These are phyloP conservation scores for Neolamprologus fasciatus DNA, from an alignment of 2,113 vertebrate genomes.

Conservation along the genomic window DNA sequence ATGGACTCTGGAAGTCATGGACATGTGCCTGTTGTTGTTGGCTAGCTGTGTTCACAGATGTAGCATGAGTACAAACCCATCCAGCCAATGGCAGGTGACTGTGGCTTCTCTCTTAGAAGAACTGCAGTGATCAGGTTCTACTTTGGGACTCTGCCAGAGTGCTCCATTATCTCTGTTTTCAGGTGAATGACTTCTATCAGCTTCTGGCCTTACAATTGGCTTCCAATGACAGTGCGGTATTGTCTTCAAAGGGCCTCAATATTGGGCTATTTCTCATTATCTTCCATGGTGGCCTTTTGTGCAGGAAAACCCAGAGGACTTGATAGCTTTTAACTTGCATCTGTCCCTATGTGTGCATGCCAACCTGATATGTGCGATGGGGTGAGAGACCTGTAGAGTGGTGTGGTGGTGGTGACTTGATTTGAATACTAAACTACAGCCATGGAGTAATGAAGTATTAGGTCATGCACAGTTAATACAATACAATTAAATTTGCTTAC, in stretches of 20 bases:
- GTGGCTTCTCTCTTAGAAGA: not conserved
- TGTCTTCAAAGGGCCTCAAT: constrained; percentile 35
- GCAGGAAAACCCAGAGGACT: not conserved
- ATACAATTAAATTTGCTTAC: not conserved
- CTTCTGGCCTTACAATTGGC: constrained; percentile 3
- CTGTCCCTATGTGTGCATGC: not conserved
- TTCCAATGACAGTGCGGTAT: constrained; percentile 24
- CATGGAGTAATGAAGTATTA: not conserved
- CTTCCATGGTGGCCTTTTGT: not conserved
- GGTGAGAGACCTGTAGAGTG: not conserved
- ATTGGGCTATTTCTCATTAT: constrained; percentile 21
- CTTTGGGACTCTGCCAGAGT: constrained; percentile 10
- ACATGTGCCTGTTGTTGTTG: constrained; percentile 19
- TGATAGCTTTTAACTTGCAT: constrained; percentile 23
- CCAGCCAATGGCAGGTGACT: constrained; percentile 1
- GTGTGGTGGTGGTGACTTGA: not conserved
- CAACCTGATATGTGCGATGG: not conserved
- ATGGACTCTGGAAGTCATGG: constrained; percentile 1
- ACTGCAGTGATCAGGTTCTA: constrained; percentile 21
- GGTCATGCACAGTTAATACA: not conserved
- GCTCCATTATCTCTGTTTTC: constrained; percentile 10
- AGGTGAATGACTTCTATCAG: constrained; percentile 2
- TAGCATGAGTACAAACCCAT: not conserved
- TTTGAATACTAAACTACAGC: not conserved
- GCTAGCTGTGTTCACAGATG: constrained; percentile 26